These are phyloP conservation scores for Melitaea cinxia DNA, from an alignment of 1,140 invertebrate genomes.

Conservation along the genomic window DNA sequence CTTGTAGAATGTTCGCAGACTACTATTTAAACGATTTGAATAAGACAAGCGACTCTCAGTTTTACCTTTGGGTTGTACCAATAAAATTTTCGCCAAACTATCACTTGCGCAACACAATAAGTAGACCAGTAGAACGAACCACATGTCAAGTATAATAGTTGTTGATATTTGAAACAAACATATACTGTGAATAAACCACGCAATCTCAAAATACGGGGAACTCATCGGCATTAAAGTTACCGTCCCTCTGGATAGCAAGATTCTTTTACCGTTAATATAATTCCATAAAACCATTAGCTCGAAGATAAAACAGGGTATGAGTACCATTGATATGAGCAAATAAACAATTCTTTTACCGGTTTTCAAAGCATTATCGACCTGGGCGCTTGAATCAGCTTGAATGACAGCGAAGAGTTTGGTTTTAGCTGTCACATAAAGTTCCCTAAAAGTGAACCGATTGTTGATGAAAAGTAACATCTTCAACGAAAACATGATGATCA, in stretches of 20 bases:
- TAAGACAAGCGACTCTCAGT: conserved; percentile 41
- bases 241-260: conserved; percentile 54
- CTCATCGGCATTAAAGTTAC: conserved; percentile 58
- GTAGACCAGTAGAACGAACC: conserved; percentile 60
- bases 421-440: conserved; percentile 52
- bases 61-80: conserved; percentile 26
- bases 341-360: conserved; percentile 43
- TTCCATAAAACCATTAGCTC: conserved; percentile 50
- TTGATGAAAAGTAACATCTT: conserved; percentile 57
- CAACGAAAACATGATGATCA: conserved; percentile 47
- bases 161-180: conserved; percentile 52
- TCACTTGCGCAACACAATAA: conserved; percentile 53
- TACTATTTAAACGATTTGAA: conserved; percentile 42
- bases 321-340: conserved; percentile 40
- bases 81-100: conserved; percentile 44
- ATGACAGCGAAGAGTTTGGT: conserved; percentile 47
- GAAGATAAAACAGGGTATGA: conserved; percentile 49
- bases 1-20: conserved; percentile 48
- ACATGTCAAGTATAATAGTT: conserved; percentile 60
- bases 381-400: conserved; percentile 36
- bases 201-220: conserved; percentile 58
- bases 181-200: conserved; percentile 54
- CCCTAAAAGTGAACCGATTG: conserved; percentile 45
- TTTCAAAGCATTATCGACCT: conserved; percentile 35
- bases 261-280: conserved; percentile 50